Percentiles rank a stretch among this genome's conserved stretches.
Conservation (phyloP, 2,113 vertebrate species). For the Zapornia atra region DNA sequence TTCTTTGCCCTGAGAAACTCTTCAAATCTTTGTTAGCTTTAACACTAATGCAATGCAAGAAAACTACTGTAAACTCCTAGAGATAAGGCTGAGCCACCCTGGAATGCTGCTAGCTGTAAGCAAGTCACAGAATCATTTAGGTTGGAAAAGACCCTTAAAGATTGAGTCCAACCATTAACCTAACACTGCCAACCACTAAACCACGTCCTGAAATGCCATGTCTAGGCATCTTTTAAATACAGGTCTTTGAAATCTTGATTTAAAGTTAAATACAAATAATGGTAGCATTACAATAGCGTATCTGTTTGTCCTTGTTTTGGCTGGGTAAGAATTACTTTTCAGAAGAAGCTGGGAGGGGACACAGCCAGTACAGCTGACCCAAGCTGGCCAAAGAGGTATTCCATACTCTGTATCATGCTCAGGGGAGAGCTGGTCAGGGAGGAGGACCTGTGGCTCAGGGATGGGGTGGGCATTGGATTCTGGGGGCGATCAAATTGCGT, state of each 20-base stretch:
- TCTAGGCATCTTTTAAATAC: neutral
- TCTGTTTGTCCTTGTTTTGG: too few relatives aligned
- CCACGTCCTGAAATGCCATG: rapidly evolving
- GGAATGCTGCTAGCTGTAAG: neutral
- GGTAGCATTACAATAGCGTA: neutral
- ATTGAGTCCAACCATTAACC: rapidly evolving
- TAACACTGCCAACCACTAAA: neutral
- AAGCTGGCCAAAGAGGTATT: too few relatives aligned
- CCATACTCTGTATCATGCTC: too few relatives aligned
- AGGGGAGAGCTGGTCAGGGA: too few relatives aligned
- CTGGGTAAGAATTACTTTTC: too few relatives aligned
- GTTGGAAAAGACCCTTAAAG: neutral
- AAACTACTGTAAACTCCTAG: neutral
- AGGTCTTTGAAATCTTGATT: neutral
- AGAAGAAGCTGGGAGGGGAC: too few relatives aligned
- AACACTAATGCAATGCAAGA: neutral
- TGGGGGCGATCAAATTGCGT: too few relatives aligned
- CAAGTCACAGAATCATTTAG: neutral
- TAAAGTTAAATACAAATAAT: neutral
- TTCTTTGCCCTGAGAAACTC: neutral
- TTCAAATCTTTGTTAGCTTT: neutral
- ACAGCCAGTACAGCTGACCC: too few relatives aligned
- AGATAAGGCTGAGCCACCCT: neutral
- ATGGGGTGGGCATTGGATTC: too few relatives aligned
- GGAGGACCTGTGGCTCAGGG: too few relatives aligned